Evolutionary conservation across 2,113 vertebrate genomes (phyloP).

Genomic region (Psittacus erithacus): DNA sequence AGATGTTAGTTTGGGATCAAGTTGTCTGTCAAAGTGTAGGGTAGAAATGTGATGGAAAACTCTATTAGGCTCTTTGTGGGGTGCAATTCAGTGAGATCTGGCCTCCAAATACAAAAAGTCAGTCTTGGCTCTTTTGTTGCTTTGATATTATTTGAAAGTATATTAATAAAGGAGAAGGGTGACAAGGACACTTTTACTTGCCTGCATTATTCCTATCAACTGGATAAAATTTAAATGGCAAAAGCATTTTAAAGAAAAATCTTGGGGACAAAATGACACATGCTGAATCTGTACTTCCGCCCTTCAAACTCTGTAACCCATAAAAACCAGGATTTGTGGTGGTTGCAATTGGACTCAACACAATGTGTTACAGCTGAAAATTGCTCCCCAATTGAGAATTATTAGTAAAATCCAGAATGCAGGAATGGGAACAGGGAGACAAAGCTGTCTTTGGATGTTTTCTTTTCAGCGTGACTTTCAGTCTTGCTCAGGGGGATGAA

Average conservation of each 20-base stretch:
- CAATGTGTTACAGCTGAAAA: conserved; percentile 21
- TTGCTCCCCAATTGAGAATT: conserved; percentile 52
- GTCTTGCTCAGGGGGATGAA: conserved; percentile 36
- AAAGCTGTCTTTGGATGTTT: conserved; percentile 24
- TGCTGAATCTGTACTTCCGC: neutral
- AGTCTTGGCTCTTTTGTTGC: neutral
- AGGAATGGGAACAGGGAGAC: neutral
- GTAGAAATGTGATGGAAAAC: neutral
- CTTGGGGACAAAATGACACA: neutral
- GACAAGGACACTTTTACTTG: neutral
- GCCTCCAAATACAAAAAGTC: neutral
- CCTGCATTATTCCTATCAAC: neutral
- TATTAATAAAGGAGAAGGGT: neutral
- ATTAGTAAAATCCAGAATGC: conserved; percentile 54
- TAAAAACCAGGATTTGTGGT: neutral
- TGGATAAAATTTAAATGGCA: neutral
- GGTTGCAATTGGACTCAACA: conserved; percentile 19
- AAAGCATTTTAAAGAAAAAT: neutral
- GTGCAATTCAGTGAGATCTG: neutral
- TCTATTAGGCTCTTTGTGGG: neutral
- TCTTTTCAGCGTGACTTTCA: conserved; percentile 56
- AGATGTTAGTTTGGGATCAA: neutral
- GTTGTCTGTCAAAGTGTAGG: neutral
- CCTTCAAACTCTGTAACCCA: neutral
- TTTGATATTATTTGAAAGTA: neutral